phyloP scores from a whole-genome alignment of 2,113 vertebrate genomes.

The Cygnus atratus region DNA sequence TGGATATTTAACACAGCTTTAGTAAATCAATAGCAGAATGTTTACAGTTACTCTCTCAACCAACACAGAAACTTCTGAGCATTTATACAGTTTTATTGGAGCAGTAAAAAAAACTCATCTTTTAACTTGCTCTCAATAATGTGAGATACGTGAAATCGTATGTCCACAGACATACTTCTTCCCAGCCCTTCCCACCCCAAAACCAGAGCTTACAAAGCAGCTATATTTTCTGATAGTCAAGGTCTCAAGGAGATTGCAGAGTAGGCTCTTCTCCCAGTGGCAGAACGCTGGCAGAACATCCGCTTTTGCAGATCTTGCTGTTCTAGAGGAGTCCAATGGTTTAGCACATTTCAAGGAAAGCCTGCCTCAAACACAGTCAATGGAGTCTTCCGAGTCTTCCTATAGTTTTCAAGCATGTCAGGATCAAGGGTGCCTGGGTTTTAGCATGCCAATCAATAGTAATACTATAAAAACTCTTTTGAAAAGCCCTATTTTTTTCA shows the following conservation, averaged over 20 bases:
- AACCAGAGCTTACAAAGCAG: background rate
- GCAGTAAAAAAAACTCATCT: background rate
- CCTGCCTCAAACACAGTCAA: background rate
- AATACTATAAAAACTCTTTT: background rate
- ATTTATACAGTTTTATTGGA: background rate
- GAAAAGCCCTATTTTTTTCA: background rate
- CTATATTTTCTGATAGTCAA: background rate
- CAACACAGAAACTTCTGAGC: background rate
- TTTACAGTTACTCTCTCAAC: background rate
- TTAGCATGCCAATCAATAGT: background rate
- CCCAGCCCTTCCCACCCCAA: background rate
- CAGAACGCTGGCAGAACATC: background rate
- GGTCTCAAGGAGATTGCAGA: fast-evolving
- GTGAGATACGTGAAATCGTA: background rate
- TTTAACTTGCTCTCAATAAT: background rate
- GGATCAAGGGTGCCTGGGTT: background rate
- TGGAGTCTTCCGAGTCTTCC: background rate
- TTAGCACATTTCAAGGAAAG: background rate
- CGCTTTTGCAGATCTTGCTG: background rate
- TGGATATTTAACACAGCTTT: background rate
- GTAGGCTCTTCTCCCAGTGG: too few relatives aligned
- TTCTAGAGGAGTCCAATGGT: background rate
- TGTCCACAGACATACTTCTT: background rate
- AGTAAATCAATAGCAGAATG: background rate
- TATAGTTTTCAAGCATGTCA: background rate